Evolutionary conservation across 1,140 invertebrate genomes (phyloP), one percentile per base, ranked within the genome.

Genomic region (Dreissena polymorpha): DNA sequence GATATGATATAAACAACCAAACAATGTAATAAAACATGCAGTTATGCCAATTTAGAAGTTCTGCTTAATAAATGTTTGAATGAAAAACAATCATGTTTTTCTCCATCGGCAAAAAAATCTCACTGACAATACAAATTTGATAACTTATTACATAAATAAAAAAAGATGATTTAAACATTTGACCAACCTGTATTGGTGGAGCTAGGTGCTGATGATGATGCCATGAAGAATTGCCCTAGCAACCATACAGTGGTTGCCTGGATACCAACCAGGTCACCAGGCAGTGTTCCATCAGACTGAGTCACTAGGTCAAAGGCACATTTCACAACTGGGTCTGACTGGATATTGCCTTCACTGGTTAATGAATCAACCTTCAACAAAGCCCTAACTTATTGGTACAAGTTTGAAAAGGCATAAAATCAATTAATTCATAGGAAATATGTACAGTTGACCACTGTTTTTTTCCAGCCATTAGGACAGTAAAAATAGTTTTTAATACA

Each of bases 161-260:
- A 39, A 8, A 39, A 39, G 39, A 39, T 39, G 39, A 39, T 39
- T 39, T 2, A 39, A 39, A 39, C 10, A 65, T 0, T 25, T 69
- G 64, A 51, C 16, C 83, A 68, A 91, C 90, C 89, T 84, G 84
- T 87, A 18, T 88, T 77, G 29, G 87, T 86, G 23, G 75, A 87
- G 55, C 89, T 87, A 29, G 85, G 75, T 10, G 87, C 86, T 64
- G 83, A 72, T 73, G 86, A 88, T 8, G 86, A 86, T 25, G 89
- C 88, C 60, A 90, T 27, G 72, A 90, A 86, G 10, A 89, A 74
- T 49, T 89, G 87, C 27, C 90, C 90, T 69, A 91, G 79, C 89
- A 91, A 87, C 89, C 90, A 91, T 8, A 88, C 85, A 65, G 84
- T 75, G 68, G 85, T 86, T 73, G 86, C 79, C 85, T 90, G 89